Percentiles rank a stretch among this genome's conserved stretches.
These are phyloP conservation scores for Ursus arctos DNA, from an alignment of 2,113 vertebrate species.

Conservation along the genomic window DNA sequence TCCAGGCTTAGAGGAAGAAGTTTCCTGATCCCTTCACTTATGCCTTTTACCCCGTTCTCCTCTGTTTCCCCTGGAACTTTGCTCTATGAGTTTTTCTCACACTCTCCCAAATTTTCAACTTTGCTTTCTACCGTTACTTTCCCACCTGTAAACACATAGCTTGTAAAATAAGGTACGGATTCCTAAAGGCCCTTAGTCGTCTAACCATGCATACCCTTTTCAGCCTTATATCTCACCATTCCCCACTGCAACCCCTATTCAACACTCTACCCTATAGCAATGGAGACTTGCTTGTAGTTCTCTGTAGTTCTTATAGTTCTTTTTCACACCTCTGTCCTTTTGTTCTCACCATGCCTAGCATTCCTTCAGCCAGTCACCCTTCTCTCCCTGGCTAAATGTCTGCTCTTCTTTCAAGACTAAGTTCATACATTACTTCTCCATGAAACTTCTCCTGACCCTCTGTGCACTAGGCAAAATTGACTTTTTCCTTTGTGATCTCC, in stretches of 20 bases:
- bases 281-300: background rate
- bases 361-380: background rate
- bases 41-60: background rate
- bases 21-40: background rate
- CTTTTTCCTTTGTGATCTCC: background rate
- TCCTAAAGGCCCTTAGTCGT: background rate
- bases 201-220: background rate
- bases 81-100: background rate
- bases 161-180: slow-evolving; percentile 16
- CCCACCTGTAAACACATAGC: background rate
- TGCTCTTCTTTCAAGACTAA: background rate
- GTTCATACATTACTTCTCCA: background rate
- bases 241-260: background rate
- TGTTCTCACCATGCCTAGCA: background rate
- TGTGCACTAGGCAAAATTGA: background rate
- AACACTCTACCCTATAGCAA: background rate
- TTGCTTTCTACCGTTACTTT: background rate
- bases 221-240: background rate
- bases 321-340: background rate
- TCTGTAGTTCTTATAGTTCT: background rate
- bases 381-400: background rate
- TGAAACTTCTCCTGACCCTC: background rate
- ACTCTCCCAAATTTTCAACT: background rate
- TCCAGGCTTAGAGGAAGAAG: background rate
- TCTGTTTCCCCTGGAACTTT: background rate